phyloP scores from a whole-genome alignment of 2,888 invertebrate species.

The Cheilosia urbana region DNA sequence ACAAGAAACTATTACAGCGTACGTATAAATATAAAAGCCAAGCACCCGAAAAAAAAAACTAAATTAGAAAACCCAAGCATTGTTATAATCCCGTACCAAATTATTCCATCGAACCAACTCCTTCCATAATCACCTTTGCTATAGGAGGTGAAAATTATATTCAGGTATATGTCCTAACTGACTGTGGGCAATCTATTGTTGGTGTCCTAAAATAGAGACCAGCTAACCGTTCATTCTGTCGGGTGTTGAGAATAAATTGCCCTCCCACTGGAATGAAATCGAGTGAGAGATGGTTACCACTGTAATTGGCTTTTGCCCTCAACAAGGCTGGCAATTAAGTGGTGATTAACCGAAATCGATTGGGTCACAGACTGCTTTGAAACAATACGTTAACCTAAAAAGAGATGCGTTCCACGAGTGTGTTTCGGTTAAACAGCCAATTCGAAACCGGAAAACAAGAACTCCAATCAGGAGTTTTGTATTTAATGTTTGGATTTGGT shows the following conservation, averaged over 20 bases:
- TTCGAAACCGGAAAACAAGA: background rate
- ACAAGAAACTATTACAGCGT: too few relatives aligned
- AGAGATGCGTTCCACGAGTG: background rate
- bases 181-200: constrained; percentile 10
- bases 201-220: constrained; percentile 10
- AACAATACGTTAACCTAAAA: background rate
- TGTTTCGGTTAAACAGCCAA: too few relatives aligned
- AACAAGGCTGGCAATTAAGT: background rate
- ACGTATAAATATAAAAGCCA: background rate
- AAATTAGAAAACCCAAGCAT: background rate
- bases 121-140: background rate
- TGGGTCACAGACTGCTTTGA: background rate
- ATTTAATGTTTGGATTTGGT: too few relatives aligned
- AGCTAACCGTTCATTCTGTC: background rate
- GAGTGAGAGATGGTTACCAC: background rate
- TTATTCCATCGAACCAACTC: constrained; percentile 1
- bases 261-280: background rate
- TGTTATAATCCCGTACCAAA: background rate
- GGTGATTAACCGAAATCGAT: constrained; percentile 24
- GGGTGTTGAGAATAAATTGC: constrained; percentile 4
- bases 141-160: background rate
- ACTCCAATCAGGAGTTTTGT: background rate
- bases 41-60: background rate
- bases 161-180: constrained; percentile 19
- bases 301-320: constrained; percentile 6